Conservation (phyloP, 2,888 invertebrate genomes). For the Drosophila anceps region DNA sequence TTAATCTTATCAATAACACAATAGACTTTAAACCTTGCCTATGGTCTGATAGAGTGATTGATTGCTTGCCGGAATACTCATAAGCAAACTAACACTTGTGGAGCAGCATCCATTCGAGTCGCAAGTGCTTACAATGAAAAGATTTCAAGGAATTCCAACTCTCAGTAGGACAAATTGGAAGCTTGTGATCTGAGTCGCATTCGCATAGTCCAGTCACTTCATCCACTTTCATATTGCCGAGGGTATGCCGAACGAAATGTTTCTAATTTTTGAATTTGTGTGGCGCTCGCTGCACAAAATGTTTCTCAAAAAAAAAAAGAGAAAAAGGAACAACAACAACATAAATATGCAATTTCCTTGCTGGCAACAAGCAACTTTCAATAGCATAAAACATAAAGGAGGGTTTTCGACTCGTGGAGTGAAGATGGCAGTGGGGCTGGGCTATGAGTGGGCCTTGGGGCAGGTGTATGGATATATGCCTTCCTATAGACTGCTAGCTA, state of each 20-base stretch:
- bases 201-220: too few relatives aligned
- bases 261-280: constrained; percentile 53
- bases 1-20: too few relatives aligned
- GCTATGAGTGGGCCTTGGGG: background rate
- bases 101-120: too few relatives aligned
- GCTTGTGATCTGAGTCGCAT: background rate
- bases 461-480: background rate
- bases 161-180: background rate
- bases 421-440: background rate
- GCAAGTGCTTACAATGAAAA: too few relatives aligned
- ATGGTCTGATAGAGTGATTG: too few relatives aligned
- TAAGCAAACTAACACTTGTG: too few relatives aligned
- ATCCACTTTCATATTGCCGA: background rate
- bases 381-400: constrained; percentile 22
- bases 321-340: constrained; percentile 18
- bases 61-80: background rate
- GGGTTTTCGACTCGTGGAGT: background rate
- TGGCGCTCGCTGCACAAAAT: constrained; percentile 45
- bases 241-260: constrained; percentile 33
- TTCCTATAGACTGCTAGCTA: constrained; percentile 50
- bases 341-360: constrained; percentile 76
- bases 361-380: constrained; percentile 45
- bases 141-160: background rate
- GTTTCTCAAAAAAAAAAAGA: constrained; percentile 27
- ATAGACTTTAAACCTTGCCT: too few relatives aligned